Conservation (phyloP, 2,888 invertebrate species). For the Acanthococcus lagerstroemiae region DNA sequence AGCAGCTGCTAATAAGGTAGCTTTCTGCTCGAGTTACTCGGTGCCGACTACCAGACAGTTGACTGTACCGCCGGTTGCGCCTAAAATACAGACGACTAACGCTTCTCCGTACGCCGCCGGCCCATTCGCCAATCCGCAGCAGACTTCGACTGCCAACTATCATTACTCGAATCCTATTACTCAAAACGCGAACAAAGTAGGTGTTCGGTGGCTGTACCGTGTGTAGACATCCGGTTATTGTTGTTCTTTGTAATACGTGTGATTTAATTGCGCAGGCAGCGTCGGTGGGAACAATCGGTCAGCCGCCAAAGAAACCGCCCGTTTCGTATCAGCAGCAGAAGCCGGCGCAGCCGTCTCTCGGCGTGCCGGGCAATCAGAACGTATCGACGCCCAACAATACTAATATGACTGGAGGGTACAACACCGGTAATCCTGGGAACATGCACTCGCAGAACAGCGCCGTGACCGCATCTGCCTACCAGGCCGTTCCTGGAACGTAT, state of each 20-base stretch:
- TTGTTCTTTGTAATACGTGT: background rate
- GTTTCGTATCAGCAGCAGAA: conserved; percentile 15
- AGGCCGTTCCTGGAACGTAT: conserved; percentile 1
- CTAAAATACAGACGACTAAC: conserved; percentile 2
- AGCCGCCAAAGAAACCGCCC: conserved; percentile 11
- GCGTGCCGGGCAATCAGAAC: background rate
- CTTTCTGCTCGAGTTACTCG: conserved; percentile 13
- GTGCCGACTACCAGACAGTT: conserved; percentile 19
- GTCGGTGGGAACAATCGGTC: conserved; percentile 19
- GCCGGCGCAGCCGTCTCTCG: background rate
- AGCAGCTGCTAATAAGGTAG: conserved; percentile 30
- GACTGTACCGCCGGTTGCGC: conserved; percentile 10
- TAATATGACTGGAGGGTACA: background rate
- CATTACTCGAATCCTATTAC: background rate
- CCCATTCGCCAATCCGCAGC: background rate
- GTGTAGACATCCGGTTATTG: background rate
- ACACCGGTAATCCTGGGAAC: background rate
- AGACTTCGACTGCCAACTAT: conserved; percentile 1
- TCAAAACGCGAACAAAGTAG: background rate
- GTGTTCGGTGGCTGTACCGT: background rate
- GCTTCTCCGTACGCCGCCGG: conserved; percentile 4
- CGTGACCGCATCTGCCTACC: conserved; percentile 2
- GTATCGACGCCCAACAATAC: background rate
- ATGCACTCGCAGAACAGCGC: background rate
- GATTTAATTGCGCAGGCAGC: background rate